Conservation (phyloP, 2,113 vertebrate species). For the Hoplias malabaricus region DNA sequence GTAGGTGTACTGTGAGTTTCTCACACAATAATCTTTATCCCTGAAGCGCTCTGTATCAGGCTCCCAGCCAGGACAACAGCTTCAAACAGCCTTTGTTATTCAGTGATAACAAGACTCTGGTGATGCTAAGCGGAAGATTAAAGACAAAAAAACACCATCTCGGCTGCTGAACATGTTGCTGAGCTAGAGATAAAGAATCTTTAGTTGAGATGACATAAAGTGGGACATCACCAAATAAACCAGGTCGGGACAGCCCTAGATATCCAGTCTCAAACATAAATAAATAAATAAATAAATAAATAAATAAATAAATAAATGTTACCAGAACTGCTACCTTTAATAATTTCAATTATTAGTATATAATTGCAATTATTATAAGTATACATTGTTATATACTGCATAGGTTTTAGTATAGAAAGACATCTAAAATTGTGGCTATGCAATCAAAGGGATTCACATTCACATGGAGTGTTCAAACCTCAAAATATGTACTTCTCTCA, state of each 20-base stretch:
- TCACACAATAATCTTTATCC: slow-evolving; percentile 12
- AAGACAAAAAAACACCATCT: slow-evolving; percentile 14
- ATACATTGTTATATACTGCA: too few species aligned
- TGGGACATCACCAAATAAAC: background rate
- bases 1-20: slow-evolving; percentile 5
- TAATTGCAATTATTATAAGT: too few species aligned
- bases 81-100: slow-evolving; percentile 36
- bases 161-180: background rate
- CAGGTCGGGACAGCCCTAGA: background rate
- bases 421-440: too few species aligned
- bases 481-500: too few species aligned
- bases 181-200: background rate
- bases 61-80: slow-evolving; percentile 19
- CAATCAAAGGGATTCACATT: too few species aligned
- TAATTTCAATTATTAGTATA: too few species aligned
- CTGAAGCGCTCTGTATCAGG: slow-evolving; percentile 6
- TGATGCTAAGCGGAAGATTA: slow-evolving; percentile 16
- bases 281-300: background rate
- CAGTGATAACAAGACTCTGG: slow-evolving; percentile 21
- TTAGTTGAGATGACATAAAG: background rate
- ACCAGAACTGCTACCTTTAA: too few species aligned
- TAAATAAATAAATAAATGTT: too few species aligned
- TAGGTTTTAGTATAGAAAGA: too few species aligned
- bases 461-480: too few species aligned
- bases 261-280: background rate